Base-by-base conservation (phyloP, 2,113 vertebrate genomes). In the Colius striatus region DNA sequence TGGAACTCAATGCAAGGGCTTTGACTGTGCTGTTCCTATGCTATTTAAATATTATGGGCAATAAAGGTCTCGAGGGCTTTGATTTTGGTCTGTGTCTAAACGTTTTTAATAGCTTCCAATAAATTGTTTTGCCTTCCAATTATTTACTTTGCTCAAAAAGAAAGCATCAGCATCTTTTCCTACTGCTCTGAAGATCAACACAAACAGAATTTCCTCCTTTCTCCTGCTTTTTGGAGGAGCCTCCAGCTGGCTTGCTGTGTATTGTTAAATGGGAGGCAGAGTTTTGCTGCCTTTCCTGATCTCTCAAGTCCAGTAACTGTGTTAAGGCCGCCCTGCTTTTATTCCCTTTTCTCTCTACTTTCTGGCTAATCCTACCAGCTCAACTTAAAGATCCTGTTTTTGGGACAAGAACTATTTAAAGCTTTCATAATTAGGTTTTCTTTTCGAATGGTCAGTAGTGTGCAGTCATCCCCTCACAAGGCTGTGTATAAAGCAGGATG, bases 391-490 rank as follows among this genome's bases (percentile, higher is more conserved):
- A 66, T 19, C 16, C 51, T 48, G 9, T 23, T 67, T 71, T 62
- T 86, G 29, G 13, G 53, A 70, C 51, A 34, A 23, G 4, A 87
- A 66, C 5, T 17, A 66, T 60, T 41, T 72, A 4, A 74, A 53
- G 32, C 11, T 62, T 83, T 77, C 57, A 22, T 21, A 41, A 60
- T 66, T 18, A 7, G 6, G 3, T 51, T 83, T 88, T 43, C 57
- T 23, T 83, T 93, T 71, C 6, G 55, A 60, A 67, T 8, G 1
- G 62, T 60, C 27, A 47, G 26, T 45, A 90, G 16, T 10, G 45
- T 68, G 7, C 22, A 58, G n/a, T 4, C 0, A 0, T 43, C n/a
- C 3, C 54, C 32, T 34, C 9, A 21, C 4, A 16, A 43, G 45
- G 8, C 15, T 78, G 89, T 82, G 63, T 26, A 53, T 23, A 47